Conservation (phyloP, 2,113 vertebrate genomes). For the Passer montanus region DNA sequence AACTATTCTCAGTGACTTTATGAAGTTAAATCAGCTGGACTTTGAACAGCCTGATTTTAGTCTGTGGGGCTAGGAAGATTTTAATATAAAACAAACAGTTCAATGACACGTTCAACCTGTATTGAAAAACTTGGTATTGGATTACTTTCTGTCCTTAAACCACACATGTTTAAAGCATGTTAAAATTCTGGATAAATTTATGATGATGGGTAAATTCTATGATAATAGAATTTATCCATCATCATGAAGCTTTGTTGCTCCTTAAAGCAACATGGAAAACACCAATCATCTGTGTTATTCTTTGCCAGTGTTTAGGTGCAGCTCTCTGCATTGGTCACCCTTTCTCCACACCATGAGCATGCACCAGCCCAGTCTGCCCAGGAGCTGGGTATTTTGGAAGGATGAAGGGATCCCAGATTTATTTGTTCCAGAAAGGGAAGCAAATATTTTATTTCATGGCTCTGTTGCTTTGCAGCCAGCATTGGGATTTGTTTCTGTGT, state of each 20-base stretch:
- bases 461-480: background rate
- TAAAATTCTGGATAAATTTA: too few species aligned
- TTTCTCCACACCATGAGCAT: background rate
- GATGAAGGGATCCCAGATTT: background rate
- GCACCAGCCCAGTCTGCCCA: background rate
- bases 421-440: background rate
- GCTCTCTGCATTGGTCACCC: background rate
- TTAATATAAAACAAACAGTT: background rate
- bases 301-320: background rate
- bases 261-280: background rate
- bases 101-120: background rate
- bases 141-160: slow-evolving; percentile 8
- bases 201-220: too few species aligned
- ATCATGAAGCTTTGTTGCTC: background rate
- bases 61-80: background rate
- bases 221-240: slow-evolving; percentile 22
- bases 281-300: background rate
- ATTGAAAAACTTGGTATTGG: slow-evolving; percentile 13
- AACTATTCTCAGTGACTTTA: background rate
- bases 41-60: background rate
- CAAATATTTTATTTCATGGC: background rate
- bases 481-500: background rate
- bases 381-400: background rate
- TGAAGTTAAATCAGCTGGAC: slow-evolving; percentile 18
- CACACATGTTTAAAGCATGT: background rate